Evolutionary conservation across 2,888 invertebrate species (phyloP), one percentile per base, ranked within the genome.

Genomic region (Caenorhabditis sinica): DNA sequence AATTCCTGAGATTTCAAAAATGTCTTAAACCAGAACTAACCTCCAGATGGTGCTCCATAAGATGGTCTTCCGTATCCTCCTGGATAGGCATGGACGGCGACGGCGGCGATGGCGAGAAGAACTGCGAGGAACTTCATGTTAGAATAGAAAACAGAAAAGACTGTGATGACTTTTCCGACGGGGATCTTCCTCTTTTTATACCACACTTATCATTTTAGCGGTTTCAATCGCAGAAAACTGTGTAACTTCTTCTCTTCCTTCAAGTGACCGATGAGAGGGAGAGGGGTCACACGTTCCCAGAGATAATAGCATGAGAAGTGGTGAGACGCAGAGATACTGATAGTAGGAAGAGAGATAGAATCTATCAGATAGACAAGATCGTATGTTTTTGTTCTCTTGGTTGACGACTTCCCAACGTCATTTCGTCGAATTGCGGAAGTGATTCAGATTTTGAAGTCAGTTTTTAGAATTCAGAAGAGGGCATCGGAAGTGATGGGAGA

Each of bases 401-500:
- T 25, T 76, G 51, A n/a, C n/a, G n/a, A 30, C 69, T 56, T 79
- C 63, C 6, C 17, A 65, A 66, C 80, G 80, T 80, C 80, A 80
- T 72, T 80, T 66, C n/a, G 72, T 25, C 80, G 58, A 80, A 79
- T 53, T 61, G 79, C 79, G 80, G 80, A 80, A 80, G 66, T 80
- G 80, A 80, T 30, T 80, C 80, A 56, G 56, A 28, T 28, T 20
- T 53, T 45, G 6, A 20, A n/a, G n/a, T 49, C 20, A 20, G 49
- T 8, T 11, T 13, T 40, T 13, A n/a, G 20, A 23, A 51, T 9
- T 51, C 51, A 66, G 65, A 80, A 65, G 58, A 25, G n/a, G n/a
- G n/a, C 25, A 43, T 36, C 61, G 61, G 61, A 66, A 65, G 56
- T 58, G 30, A 53, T 33, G 51, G 40, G 45, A 58, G 30, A 65